A percentile compares a stretch with the other conserved stretches of the same genome.
Evolutionary conservation across 2,888 invertebrate species (phyloP).

Genomic region (Agrochola lychnidis): DNA sequence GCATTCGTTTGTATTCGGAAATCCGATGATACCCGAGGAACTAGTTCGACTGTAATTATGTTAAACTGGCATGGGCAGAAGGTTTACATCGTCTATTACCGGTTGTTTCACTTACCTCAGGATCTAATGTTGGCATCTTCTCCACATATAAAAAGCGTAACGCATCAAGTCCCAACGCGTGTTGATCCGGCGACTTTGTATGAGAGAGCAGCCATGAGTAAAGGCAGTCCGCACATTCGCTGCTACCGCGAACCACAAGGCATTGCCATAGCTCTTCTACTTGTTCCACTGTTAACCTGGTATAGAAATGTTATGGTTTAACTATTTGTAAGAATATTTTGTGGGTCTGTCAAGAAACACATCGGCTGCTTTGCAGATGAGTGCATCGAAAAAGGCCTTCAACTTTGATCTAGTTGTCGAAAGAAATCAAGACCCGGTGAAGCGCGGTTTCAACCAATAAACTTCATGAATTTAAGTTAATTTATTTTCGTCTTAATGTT

Average conservation of each 20-base stretch:
- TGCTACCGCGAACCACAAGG: conserved; percentile 93
- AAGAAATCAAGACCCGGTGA: neutral
- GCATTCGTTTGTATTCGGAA: no score
- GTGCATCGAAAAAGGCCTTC: neutral
- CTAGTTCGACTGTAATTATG: neutral
- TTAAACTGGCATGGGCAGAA: no score
- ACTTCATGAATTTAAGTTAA: neutral
- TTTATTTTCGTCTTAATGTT: neutral
- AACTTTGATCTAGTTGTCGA: no score
- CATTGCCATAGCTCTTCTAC: conserved; percentile 98
- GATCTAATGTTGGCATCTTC: conserved; percentile 96
- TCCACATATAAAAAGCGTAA: conserved; percentile 96
- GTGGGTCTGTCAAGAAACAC: neutral
- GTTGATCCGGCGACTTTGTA: conserved; percentile 97
- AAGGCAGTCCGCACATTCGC: conserved; percentile 97
- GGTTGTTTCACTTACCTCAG: conserved; percentile 90
- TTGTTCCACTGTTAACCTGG: conserved; percentile 95
- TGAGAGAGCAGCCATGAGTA: conserved; percentile 98
- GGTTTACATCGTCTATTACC: neutral
- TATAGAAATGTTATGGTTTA: neutral
- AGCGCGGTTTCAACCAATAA: neutral
- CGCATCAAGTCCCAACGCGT: conserved; percentile 96
- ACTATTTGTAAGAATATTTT: neutral
- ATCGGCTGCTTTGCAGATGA: neutral
- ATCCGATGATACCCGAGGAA: no score